phyloP scores from a whole-genome alignment of 2,888 invertebrate genomes.

The Acanthosepion lycidas region DNA sequence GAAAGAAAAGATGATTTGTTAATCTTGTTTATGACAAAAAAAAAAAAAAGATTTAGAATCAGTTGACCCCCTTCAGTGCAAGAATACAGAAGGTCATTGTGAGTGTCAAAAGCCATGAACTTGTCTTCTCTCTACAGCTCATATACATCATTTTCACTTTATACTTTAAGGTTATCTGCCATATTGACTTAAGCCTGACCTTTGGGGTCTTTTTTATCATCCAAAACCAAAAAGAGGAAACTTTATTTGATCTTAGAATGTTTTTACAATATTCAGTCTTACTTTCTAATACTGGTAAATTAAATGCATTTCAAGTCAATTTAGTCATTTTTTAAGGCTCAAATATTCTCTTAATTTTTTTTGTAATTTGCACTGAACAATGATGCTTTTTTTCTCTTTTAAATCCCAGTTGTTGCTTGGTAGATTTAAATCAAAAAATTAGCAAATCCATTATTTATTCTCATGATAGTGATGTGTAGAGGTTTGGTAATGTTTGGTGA shows the following conservation, averaged over 20 bases:
- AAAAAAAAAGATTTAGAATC: background rate
- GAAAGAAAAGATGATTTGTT: background rate
- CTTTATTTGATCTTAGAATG: background rate
- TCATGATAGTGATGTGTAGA: too few relatives aligned
- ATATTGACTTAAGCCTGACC: background rate
- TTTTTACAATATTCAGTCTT: background rate
- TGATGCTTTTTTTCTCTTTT: too few relatives aligned
- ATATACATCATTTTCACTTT: background rate
- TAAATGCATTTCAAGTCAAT: too few relatives aligned
- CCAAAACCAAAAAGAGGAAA: background rate
- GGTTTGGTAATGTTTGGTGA: too few relatives aligned
- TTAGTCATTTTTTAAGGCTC: background rate
- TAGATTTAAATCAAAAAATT: too few relatives aligned
- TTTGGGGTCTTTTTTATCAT: background rate
- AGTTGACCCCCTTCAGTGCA: background rate
- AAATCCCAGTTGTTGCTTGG: too few relatives aligned
- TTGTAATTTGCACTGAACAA: background rate
- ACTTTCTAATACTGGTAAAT: background rate
- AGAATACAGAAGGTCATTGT: background rate
- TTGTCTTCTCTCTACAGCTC: background rate
- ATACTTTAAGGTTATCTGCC: background rate
- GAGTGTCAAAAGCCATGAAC: background rate
- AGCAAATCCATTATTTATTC: too few relatives aligned
- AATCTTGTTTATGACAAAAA: background rate
- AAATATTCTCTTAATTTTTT: background rate